Percentiles rank a stretch among this genome's conserved stretches.
Evolutionary conservation across 2,888 invertebrate genomes (phyloP).

Genomic region (Cosmia pyralina): DNA sequence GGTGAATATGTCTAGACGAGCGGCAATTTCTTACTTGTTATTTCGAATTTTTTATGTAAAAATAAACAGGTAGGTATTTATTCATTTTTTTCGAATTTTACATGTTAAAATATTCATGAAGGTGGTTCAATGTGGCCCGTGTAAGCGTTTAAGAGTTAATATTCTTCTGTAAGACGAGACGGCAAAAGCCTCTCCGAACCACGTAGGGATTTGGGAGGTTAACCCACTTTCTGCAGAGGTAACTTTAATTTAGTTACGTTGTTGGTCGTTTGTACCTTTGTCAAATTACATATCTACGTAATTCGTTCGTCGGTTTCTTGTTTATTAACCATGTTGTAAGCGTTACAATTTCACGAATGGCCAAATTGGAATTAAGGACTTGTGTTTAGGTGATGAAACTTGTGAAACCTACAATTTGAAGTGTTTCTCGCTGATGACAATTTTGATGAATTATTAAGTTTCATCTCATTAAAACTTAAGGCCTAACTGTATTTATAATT

Average conservation of each 20-base stretch:
- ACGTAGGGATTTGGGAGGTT: conserved; percentile 65
- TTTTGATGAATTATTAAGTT: conserved; percentile 17
- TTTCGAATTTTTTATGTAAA: conserved; percentile 22
- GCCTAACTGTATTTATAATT: background rate
- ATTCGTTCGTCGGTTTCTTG: conserved; percentile 62
- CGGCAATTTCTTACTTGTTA: background rate
- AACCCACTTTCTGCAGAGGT: conserved; percentile 67
- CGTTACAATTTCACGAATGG: conserved; percentile 43
- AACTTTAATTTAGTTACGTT: conserved; percentile 71
- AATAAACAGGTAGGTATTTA: conserved; percentile 32
- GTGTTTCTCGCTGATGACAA: background rate
- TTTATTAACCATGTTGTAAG: conserved; percentile 58
- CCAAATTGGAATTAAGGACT: conserved; percentile 40
- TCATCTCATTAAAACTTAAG: conserved; percentile 1
- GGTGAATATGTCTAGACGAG: conserved; percentile 3
- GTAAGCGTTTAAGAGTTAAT: conserved; percentile 67
- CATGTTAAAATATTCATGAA: conserved; percentile 64
- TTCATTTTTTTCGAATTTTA: conserved; percentile 47
- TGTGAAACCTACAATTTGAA: conserved; percentile 5
- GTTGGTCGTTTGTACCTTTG: conserved; percentile 68
- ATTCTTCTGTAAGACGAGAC: conserved; percentile 65
- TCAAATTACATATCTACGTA: conserved; percentile 68
- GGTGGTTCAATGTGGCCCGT: conserved; percentile 52
- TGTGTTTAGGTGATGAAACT: conserved; percentile 35
- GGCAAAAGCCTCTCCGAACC: conserved; percentile 59